phyloP scores from a whole-genome alignment of 2,888 invertebrate genomes.

The Teleiodes luculella region DNA sequence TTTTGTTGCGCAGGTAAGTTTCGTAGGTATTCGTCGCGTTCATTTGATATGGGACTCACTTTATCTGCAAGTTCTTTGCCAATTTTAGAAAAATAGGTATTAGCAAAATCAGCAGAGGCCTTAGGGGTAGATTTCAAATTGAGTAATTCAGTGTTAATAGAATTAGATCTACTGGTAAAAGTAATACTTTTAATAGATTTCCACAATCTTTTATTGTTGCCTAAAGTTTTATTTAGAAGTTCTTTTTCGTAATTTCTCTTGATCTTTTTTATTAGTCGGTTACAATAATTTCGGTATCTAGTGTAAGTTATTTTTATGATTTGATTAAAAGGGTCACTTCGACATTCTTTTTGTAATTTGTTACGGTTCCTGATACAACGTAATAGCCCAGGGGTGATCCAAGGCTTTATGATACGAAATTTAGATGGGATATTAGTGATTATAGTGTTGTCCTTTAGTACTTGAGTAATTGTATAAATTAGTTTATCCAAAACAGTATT shows the following conservation, averaged over 20 bases:
- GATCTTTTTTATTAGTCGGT: background rate
- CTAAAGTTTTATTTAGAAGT: background rate
- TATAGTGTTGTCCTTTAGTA: background rate
- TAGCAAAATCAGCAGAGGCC: conserved; percentile 39
- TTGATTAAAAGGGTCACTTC: background rate
- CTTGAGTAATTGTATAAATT: background rate
- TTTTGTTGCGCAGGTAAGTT: background rate
- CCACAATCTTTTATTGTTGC: background rate
- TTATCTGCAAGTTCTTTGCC: background rate
- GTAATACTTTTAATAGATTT: background rate
- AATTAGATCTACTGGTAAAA: background rate
- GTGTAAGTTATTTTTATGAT: background rate
- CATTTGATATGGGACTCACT: background rate
- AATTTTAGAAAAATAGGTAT: background rate
- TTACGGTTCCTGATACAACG: background rate
- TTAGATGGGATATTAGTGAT: background rate
- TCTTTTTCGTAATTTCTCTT: background rate
- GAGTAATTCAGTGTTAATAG: background rate
- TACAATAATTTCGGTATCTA: background rate
- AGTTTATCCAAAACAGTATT: background rate
- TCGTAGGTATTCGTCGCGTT: background rate
- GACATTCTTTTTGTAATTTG: background rate
- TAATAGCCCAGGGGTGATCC: no score
- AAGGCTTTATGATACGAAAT: background rate
- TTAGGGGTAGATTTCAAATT: background rate